Evolutionary conservation across 2,888 invertebrate species (phyloP).

Genomic region (Colostygia pectinataria): DNA sequence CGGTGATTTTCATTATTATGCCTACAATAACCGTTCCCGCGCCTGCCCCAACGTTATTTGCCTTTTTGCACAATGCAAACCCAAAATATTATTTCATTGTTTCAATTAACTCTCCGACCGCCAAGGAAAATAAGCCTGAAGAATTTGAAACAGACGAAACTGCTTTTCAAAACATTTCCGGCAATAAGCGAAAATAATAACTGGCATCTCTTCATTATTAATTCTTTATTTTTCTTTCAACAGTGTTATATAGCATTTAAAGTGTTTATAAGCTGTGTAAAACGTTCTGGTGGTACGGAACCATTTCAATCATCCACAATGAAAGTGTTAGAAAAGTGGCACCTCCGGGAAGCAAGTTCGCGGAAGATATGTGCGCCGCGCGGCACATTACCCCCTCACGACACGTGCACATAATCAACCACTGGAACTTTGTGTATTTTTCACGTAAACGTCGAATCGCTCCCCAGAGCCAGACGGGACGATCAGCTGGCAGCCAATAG

Average conservation of each 20-base stretch:
- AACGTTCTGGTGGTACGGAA: conserved; percentile 22
- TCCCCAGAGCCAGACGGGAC: conserved; percentile 20
- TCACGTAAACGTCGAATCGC: conserved; percentile 34
- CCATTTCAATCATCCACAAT: conserved; percentile 38
- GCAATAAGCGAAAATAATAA: conserved; percentile 7
- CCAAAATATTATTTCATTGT: conserved; percentile 34
- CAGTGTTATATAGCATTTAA: neutral
- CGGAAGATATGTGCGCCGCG: conserved; percentile 34
- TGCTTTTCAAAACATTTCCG: conserved; percentile 9
- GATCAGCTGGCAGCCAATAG: conserved; percentile 21
- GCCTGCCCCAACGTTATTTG: conserved; percentile 35
- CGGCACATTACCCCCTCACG: conserved; percentile 36
- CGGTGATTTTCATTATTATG: conserved; percentile 48
- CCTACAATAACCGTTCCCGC: conserved; percentile 41
- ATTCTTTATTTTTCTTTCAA: neutral
- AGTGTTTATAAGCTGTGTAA: conserved; percentile 18
- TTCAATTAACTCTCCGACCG: conserved; percentile 33
- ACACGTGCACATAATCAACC: conserved; percentile 46
- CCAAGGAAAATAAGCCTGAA: conserved; percentile 29
- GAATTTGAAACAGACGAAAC: conserved; percentile 27
- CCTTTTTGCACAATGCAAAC: conserved; percentile 34
- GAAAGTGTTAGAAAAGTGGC: conserved; percentile 35
- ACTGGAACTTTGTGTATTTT: conserved; percentile 38
- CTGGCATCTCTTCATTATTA: conserved; percentile 1
- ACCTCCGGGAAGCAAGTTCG: conserved; percentile 35